Percentiles rank a stretch among this genome's conserved stretches.
phyloP scores from a whole-genome alignment of 2,888 invertebrate genomes.

The Atrina japonica region DNA sequence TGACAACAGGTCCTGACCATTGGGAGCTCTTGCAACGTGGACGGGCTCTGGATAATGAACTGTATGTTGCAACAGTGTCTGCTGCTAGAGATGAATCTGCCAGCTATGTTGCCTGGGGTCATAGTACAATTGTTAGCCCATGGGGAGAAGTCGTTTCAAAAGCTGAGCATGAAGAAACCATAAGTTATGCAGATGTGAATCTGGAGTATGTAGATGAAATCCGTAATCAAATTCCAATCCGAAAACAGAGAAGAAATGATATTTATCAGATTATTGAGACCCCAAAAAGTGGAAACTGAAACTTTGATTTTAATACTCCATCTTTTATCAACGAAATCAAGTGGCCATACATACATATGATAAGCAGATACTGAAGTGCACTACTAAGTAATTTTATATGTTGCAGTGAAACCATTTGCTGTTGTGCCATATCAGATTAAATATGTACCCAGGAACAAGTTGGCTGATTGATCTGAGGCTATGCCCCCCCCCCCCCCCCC shows the following conservation, averaged over 20 bases:
- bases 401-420: too few species aligned
- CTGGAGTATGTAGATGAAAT: conserved; percentile 87
- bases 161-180: conserved; percentile 87
- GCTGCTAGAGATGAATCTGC: conserved; percentile 89
- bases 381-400: too few species aligned
- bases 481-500: too few species aligned
- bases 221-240: conserved; percentile 91
- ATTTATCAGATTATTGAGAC: conserved; percentile 84
- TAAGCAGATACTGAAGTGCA: too few species aligned
- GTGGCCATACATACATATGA: too few species aligned
- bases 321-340: too few species aligned
- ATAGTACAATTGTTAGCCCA: conserved; percentile 91
- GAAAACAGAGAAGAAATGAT: conserved; percentile 87
- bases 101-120: conserved; percentile 93
- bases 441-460: too few species aligned
- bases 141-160: conserved; percentile 88
- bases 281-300: too few species aligned
- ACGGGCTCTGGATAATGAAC: conserved; percentile 93
- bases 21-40: conserved; percentile 92
- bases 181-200: conserved; percentile 90
- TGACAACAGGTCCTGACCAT: conserved; percentile 96
- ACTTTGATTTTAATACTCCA: too few species aligned
- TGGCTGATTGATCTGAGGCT: too few species aligned
- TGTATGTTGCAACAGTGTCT: conserved; percentile 91
- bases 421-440: too few species aligned